phyloP scores from a whole-genome alignment of 2,888 invertebrate genomes.

The Heliconius hortense region DNA sequence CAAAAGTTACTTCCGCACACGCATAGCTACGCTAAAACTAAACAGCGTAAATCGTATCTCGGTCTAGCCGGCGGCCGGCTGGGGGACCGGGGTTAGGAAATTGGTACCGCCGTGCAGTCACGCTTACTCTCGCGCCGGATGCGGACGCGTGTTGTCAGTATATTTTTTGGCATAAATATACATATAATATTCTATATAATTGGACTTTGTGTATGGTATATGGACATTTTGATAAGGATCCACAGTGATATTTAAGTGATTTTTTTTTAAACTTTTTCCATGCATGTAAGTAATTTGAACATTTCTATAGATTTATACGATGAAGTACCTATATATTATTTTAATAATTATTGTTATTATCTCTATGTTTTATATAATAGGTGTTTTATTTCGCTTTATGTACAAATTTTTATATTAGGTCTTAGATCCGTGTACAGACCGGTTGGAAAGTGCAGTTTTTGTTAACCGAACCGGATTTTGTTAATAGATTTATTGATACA shows the following conservation, averaged over 20 bases:
- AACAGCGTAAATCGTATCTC: conserved; percentile 27
- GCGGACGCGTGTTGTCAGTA: conserved; percentile 55
- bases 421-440: conserved; percentile 54
- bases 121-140: conserved; percentile 58
- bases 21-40: neutral
- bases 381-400: conserved; percentile 11
- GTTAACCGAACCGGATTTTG: conserved; percentile 67
- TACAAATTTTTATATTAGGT: conserved; percentile 11
- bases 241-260: conserved; percentile 35
- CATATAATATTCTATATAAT: conserved; percentile 22
- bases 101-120: conserved; percentile 54
- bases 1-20: conserved; percentile 20
- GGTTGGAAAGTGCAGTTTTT: conserved; percentile 74
- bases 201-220: conserved; percentile 30
- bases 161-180: conserved; percentile 21
- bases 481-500: conserved; percentile 49
- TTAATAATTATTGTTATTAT: conserved; percentile 3
- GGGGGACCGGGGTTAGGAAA: conserved; percentile 32
- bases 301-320: neutral
- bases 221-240: conserved; percentile 31
- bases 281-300: conserved; percentile 23
- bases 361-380: neutral
- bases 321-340: neutral
- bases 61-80: conserved; percentile 24
- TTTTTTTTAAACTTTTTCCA: conserved; percentile 6